Evolutionary conservation across 2,797 vertebrate species (phyloP).

Genomic region (Mormyrops attenuatus): DNA sequence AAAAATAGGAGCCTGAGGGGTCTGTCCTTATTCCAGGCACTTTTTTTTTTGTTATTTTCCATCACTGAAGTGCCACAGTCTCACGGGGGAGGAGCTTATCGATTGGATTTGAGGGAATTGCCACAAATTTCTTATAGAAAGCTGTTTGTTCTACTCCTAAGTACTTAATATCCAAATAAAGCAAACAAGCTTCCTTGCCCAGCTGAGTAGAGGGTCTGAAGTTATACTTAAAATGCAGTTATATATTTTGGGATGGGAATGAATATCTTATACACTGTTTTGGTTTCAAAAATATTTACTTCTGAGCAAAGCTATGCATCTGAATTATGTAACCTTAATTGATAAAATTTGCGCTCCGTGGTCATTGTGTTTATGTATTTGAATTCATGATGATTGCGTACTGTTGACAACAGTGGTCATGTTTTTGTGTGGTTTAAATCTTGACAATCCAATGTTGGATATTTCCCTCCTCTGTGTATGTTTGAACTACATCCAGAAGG

Average conservation of each 20-base stretch:
- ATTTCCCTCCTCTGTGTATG: not conserved
- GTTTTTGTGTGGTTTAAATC: not conserved
- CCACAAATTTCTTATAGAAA: not conserved
- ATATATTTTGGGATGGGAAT: not conserved
- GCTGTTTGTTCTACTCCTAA: not conserved
- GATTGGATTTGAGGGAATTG: not conserved
- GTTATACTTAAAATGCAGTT: not conserved
- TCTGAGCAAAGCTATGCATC: not conserved
- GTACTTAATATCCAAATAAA: not conserved
- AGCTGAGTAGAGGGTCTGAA: not conserved
- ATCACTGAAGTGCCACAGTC: not conserved
- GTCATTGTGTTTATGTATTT: not conserved
- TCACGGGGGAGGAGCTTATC: not conserved
- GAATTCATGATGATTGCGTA: not conserved
- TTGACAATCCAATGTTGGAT: not conserved
- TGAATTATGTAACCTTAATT: not conserved
- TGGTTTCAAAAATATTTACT: not conserved
- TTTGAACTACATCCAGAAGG: not conserved
- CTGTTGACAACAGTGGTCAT: not conserved
- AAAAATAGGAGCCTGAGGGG: not conserved
- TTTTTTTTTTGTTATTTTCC: not conserved
- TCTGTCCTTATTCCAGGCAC: not conserved
- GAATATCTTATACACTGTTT: not conserved
- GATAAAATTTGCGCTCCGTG: not conserved
- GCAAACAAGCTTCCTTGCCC: not conserved